Evolutionary conservation across 2,888 invertebrate genomes (phyloP).

Genomic region (Drosophila hamatofila): DNA sequence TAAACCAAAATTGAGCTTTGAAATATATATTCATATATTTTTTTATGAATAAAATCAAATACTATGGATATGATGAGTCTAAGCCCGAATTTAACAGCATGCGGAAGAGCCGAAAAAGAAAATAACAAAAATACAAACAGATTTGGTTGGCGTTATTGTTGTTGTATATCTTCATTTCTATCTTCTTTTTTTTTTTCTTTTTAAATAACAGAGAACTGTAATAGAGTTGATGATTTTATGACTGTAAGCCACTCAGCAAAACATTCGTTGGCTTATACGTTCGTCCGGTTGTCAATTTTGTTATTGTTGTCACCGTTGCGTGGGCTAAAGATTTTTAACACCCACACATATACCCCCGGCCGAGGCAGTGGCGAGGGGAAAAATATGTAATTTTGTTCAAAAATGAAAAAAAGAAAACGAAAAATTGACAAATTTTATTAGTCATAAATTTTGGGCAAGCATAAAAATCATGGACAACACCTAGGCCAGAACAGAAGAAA

Average conservation of each 20-base stretch:
- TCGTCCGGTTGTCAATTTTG: constrained; percentile 56
- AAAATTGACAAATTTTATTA: constrained; percentile 75
- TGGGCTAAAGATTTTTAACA: constrained; percentile 64
- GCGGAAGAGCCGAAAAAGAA: constrained; percentile 35
- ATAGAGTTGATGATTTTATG: constrained; percentile 80
- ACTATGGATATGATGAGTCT: constrained; percentile 24
- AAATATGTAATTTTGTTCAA: constrained; percentile 27
- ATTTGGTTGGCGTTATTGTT: constrained; percentile 14
- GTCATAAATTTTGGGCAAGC: constrained; percentile 74
- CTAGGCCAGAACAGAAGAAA: constrained; percentile 36
- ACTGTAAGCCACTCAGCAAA: constrained; percentile 69
- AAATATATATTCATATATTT: constrained; percentile 1
- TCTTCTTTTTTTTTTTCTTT: background rate
- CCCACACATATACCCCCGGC: constrained; percentile 55
- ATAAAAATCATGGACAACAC: constrained; percentile 65
- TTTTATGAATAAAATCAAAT: constrained; percentile 12
- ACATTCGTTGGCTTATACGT: constrained; percentile 41
- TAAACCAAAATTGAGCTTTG: constrained; percentile 1
- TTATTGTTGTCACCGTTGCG: constrained; percentile 51
- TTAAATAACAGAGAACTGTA: constrained; percentile 53
- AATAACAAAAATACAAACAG: constrained; percentile 29
- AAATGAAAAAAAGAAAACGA: constrained; percentile 2
- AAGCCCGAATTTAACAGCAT: constrained; percentile 37
- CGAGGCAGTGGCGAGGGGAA: no score
- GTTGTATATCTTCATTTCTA: background rate